phyloP scores from a whole-genome alignment of 2,113 vertebrate species.

The Tretioscincus oriximinensis region DNA sequence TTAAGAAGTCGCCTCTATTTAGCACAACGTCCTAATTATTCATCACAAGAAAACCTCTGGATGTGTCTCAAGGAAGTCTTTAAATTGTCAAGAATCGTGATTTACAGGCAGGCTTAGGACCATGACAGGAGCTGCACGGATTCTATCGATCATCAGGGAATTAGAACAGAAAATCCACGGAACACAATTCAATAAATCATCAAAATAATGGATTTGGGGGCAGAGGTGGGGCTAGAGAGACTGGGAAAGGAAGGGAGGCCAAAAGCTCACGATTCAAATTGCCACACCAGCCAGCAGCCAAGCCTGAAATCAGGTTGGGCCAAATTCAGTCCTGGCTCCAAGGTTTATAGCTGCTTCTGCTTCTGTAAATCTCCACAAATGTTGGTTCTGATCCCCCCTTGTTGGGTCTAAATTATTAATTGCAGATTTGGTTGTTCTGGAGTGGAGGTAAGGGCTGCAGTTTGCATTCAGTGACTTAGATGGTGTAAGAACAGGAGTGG shows the following conservation, averaged over 20 bases:
- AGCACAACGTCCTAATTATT: conserved; percentile 28
- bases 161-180: not conserved
- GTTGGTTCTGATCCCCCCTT: too few relatives aligned
- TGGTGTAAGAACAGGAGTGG: too few relatives aligned
- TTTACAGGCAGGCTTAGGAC: conserved; percentile 18
- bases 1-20: conserved; percentile 26
- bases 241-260: not conserved
- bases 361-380: not conserved
- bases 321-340: not conserved
- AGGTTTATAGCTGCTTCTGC: not conserved
- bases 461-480: too few relatives aligned
- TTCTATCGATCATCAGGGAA: conserved; percentile 4
- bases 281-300: not conserved
- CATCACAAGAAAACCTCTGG: not conserved
- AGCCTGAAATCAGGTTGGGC: not conserved
- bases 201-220: not conserved
- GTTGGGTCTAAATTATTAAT: too few relatives aligned
- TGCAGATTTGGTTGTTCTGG: too few relatives aligned
- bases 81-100: conserved; percentile 22
- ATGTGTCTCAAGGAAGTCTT: conserved; percentile 20
- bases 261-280: too few relatives aligned
- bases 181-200: conserved; percentile 11
- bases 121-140: conserved; percentile 1
- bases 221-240: not conserved
- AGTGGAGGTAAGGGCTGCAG: too few relatives aligned